Evolutionary conservation across 2,113 vertebrate species (phyloP), one percentile per base, ranked within the genome.

Genomic region (Percopsis transmontana): DNA sequence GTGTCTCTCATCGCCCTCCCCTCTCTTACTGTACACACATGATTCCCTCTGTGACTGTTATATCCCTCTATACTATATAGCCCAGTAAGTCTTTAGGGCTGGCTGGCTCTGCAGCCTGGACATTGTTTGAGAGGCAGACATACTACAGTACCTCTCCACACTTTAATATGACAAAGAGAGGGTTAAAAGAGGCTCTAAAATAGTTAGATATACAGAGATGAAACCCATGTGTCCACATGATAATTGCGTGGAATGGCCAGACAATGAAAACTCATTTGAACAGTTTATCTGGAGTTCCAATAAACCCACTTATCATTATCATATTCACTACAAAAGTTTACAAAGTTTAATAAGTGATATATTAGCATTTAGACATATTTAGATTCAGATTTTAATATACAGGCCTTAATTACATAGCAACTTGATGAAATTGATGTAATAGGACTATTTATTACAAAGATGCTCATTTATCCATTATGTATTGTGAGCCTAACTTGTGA

Each of bases 71-170:
- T 33, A 33, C 8, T 33, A 33, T 6, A 33, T 7, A 33, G 27
- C 27, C 27, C 27, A 33, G n/a, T 21, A 10, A 16, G 66, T 62
- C 66, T 62, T 61, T 38, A 60, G 61, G 51, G 62, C 68, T 66
- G 77, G 38, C 62, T 63, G 40, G 70, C 66, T 80, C 69, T 66
- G 44, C 69, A 52, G n/a, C 67, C 72, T 20, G 70, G 81, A 66
- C 81, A 83, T 81, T 87, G 81, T 86, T 71, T 52, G 66, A 50
- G 70, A 71, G 63, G 77, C 72, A 61, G 48, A 33, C 66, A 59
- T 70, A 60, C n/a, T n/a, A n/a, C n/a, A n/a, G n/a, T n/a, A n/a
- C 63, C 39, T 64, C 66, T 70, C 55, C 75, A 64, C 44, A 61
- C 59, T 45, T 76, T 68, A 50, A 41, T 53, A 12, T 65, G 78